These are phyloP conservation scores for Agriopis aurantiaria DNA, from an alignment of 2,888 invertebrate species.

Conservation along the genomic window DNA sequence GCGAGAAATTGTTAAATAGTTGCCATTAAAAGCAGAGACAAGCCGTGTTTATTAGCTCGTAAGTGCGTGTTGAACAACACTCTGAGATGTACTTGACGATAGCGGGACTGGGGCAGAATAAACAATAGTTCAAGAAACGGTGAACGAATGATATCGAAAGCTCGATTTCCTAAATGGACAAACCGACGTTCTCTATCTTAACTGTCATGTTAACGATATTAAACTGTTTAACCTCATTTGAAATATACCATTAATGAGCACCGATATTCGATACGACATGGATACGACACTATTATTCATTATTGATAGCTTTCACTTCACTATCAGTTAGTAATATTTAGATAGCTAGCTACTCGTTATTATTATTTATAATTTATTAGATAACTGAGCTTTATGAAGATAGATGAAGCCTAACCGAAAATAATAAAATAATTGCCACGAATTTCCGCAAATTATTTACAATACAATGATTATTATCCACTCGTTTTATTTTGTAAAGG, in stretches of 20 bases:
- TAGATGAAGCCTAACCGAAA: too few species aligned
- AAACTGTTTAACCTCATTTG: slow-evolving; percentile 13
- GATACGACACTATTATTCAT: slow-evolving; percentile 12
- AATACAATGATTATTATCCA: slow-evolving; percentile 2
- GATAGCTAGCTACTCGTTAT: neutral
- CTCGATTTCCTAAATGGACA: slow-evolving; percentile 49
- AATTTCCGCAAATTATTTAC: slow-evolving; percentile 29
- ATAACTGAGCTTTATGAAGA: slow-evolving; percentile 22
- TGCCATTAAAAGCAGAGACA: slow-evolving; percentile 50
- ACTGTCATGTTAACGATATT: slow-evolving; percentile 34
- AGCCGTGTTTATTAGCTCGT: slow-evolving; percentile 63
- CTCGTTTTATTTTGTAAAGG: slow-evolving; percentile 6
- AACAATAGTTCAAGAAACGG: neutral
- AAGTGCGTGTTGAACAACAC: slow-evolving; percentile 44
- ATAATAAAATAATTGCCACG: slow-evolving; percentile 29
- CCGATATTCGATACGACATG: neutral
- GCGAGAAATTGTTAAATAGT: slow-evolving; percentile 59
- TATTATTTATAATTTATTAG: neutral
- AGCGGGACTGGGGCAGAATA: slow-evolving; percentile 54
- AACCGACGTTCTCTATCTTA: slow-evolving; percentile 45
- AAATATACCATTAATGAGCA: slow-evolving; percentile 11
- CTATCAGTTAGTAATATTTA: slow-evolving; percentile 13
- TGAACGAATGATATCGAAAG: slow-evolving; percentile 44
- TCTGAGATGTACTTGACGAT: slow-evolving; percentile 64
- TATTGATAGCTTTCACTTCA: slow-evolving; percentile 1